A percentile compares a stretch with the other conserved stretches of the same genome.
Evolutionary conservation across 2,113 vertebrate genomes (phyloP).

Genomic region (Amphilophus citrinellus): DNA sequence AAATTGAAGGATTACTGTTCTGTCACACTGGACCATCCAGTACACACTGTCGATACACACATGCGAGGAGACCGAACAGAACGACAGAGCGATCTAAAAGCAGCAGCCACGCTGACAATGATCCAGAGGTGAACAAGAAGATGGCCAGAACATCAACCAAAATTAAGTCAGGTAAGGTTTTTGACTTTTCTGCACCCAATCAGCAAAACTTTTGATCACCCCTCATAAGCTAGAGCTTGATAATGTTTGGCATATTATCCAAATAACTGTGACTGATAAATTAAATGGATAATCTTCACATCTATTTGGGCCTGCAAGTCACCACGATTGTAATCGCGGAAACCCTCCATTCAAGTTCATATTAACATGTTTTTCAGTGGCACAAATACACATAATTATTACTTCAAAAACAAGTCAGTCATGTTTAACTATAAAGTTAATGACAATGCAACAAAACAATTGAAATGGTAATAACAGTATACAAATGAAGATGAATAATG

Average conservation of each 20-base stretch:
- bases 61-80: background rate
- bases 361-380: background rate
- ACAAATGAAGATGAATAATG: constrained; percentile 11
- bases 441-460: background rate
- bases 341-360: background rate
- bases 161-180: background rate
- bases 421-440: background rate
- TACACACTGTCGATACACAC: background rate
- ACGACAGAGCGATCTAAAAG: background rate
- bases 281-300: background rate
- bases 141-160: background rate
- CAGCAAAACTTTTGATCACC: too few relatives aligned
- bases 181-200: background rate
- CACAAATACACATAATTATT: background rate
- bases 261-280: constrained; percentile 1
- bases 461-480: background rate
- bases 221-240: background rate
- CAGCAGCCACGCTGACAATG: background rate
- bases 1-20: background rate
- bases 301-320: background rate
- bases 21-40: background rate
- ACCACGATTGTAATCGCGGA: background rate
- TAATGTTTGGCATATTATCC: background rate
- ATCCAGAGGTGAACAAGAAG: background rate
- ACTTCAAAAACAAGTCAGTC: background rate